Conservation (phyloP, 2,113 vertebrate species). For the Cebidichthys violaceus region DNA sequence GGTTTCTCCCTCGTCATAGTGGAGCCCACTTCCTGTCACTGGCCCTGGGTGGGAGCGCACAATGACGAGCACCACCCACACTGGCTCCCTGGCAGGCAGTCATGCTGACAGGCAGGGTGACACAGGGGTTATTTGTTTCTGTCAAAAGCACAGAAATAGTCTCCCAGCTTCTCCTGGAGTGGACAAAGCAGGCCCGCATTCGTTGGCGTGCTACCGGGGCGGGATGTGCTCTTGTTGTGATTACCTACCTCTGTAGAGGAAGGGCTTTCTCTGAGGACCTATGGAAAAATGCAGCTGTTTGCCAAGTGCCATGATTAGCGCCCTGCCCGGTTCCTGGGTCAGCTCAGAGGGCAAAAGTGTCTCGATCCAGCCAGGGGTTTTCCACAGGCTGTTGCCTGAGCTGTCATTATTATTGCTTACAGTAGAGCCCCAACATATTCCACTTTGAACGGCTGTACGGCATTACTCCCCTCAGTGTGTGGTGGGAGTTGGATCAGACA, state of each 20-base stretch:
- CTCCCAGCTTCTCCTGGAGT: slow-evolving; percentile 50
- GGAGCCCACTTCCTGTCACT: slow-evolving; percentile 65
- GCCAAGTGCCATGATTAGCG: slow-evolving; percentile 76
- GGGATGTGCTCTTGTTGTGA: slow-evolving; percentile 73
- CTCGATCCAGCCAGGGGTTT: slow-evolving; percentile 67
- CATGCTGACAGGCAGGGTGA: slow-evolving; percentile 56
- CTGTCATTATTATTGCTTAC: slow-evolving; percentile 69
- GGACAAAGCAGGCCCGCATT: slow-evolving; percentile 54
- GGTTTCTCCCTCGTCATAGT: slow-evolving; percentile 48
- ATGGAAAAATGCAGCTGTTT: slow-evolving; percentile 71
- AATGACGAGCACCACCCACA: slow-evolving; percentile 61
- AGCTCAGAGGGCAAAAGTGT: slow-evolving; percentile 67
- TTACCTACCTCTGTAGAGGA: slow-evolving; percentile 80
- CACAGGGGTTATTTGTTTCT: slow-evolving; percentile 71
- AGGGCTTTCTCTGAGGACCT: slow-evolving; percentile 69
- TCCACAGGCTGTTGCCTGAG: slow-evolving; percentile 62
- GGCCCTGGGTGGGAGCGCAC: slow-evolving; percentile 53
- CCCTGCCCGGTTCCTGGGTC: slow-evolving; percentile 74
- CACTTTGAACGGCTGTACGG: slow-evolving; percentile 9
- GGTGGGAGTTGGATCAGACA: slow-evolving; percentile 49
- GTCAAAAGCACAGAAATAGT: slow-evolving; percentile 73
- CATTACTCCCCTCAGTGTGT: slow-evolving; percentile 41
- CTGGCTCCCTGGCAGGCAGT: slow-evolving; percentile 43
- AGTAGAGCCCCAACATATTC: slow-evolving; percentile 46
- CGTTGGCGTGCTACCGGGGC: slow-evolving; percentile 50